Percentiles rank a stretch among this genome's conserved stretches.
Conservation (phyloP, 2,888 invertebrate genomes). For the Enchytraeus crypticus region DNA sequence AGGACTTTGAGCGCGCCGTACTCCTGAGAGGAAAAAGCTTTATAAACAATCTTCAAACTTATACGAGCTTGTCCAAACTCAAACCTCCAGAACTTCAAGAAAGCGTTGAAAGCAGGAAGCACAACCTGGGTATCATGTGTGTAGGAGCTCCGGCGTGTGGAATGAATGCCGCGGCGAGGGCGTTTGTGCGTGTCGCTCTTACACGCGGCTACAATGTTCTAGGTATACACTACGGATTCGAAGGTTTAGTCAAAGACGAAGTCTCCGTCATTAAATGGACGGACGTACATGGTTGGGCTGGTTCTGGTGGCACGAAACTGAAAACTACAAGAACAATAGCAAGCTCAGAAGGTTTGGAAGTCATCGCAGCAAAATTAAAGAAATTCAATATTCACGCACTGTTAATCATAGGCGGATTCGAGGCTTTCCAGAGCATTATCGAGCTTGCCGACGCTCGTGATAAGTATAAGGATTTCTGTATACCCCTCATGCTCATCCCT, state of each 20-base stretch:
- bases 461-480: slow-evolving; percentile 73
- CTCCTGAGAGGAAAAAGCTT: slow-evolving; percentile 83
- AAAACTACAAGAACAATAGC: slow-evolving; percentile 89
- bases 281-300: slow-evolving; percentile 94
- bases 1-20: slow-evolving; percentile 87
- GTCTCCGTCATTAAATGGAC: slow-evolving; percentile 62
- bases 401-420: slow-evolving; percentile 76
- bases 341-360: slow-evolving; percentile 54
- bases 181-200: slow-evolving; percentile 90
- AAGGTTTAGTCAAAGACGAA: slow-evolving; percentile 82
- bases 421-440: slow-evolving; percentile 78
- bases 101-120: too few species aligned
- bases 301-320: slow-evolving; percentile 86
- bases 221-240: slow-evolving; percentile 89
- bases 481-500: slow-evolving; percentile 89
- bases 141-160: slow-evolving; percentile 98
- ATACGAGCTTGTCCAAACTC: slow-evolving; percentile 87
- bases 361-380: slow-evolving; percentile 74
- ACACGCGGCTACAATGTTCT: slow-evolving; percentile 87
- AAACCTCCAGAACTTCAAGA: slow-evolving; percentile 59
- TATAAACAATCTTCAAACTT: slow-evolving; percentile 84
- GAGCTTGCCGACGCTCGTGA: slow-evolving; percentile 66
- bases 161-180: slow-evolving; percentile 96
- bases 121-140: slow-evolving; percentile 84
- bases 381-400: slow-evolving; percentile 68